These are phyloP conservation scores for Eleutherodactylus coqui DNA, from an alignment of 2,797 vertebrate species.

Conservation along the genomic window DNA sequence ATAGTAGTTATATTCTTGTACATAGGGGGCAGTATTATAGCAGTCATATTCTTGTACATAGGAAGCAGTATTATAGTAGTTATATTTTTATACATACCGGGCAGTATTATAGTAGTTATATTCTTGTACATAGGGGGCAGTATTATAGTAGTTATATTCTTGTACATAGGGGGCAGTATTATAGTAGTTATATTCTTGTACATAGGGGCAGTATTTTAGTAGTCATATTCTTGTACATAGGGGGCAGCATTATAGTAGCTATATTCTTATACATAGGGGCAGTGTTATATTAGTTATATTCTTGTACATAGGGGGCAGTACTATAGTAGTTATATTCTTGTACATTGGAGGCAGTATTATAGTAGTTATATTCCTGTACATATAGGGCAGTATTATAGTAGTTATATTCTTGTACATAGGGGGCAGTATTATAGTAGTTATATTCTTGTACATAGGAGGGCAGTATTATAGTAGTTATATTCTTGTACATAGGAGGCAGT, in stretches of 20 bases:
- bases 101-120: no score
- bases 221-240: no score
- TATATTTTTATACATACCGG: no score
- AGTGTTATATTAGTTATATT: not conserved
- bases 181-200: no score
- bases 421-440: not conserved
- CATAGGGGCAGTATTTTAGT: no score
- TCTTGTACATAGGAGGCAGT: slow-evolving; percentile 3
- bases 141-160: no score
- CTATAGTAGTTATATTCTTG: not conserved
- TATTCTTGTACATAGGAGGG: not conserved
- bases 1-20: slow-evolving; percentile 5
- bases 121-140: no score
- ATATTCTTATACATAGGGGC: slow-evolving; percentile 2
- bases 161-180: no score
- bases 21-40: no score
- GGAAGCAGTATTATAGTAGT: no score
- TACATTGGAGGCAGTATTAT: not conserved
- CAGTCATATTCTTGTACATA: no score
- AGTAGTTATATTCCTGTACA: not conserved
- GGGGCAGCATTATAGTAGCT: not conserved
- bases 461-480: slow-evolving; percentile 13
- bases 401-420: slow-evolving; percentile 12
- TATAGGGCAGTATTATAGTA: not conserved
- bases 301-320: not conserved